Conservation (phyloP, 2,888 invertebrate species). For the Heliconius sara region DNA sequence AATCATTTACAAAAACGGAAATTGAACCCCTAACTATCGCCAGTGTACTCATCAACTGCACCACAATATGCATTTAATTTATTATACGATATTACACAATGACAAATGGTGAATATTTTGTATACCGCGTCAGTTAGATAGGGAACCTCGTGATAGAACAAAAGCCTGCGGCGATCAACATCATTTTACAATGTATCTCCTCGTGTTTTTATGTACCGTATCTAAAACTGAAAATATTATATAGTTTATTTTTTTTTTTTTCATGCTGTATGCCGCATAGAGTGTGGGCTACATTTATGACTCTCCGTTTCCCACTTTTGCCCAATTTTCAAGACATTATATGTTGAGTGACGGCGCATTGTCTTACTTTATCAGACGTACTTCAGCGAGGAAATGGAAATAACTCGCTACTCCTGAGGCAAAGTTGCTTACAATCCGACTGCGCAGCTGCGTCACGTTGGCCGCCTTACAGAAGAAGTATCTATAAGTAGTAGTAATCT, state of each 20-base stretch:
- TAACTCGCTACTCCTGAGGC: background rate
- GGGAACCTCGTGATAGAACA: conserved; percentile 20
- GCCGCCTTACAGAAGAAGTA: no score
- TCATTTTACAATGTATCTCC: conserved; percentile 10
- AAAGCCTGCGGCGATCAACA: conserved; percentile 14
- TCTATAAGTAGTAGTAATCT: no score
- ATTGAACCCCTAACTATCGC: background rate
- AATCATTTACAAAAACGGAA: background rate
- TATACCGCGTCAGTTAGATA: conserved; percentile 10
- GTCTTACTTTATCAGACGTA: no score
- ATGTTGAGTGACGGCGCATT: background rate
- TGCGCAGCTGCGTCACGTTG: no score
- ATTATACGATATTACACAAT: conserved; percentile 2
- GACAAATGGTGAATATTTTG: conserved; percentile 19
- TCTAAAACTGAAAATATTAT: background rate
- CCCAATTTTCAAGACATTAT: background rate
- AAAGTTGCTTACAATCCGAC: no score
- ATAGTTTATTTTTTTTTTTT: no score
- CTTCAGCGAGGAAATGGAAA: background rate
- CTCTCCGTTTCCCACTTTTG: background rate
- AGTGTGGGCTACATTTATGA: background rate
- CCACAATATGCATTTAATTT: background rate
- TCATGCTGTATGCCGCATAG: background rate
- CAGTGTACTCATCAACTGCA: no score
- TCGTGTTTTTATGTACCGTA: background rate